Conservation (phyloP, 2,797 vertebrate genomes). For the Nyctibius grandis region DNA sequence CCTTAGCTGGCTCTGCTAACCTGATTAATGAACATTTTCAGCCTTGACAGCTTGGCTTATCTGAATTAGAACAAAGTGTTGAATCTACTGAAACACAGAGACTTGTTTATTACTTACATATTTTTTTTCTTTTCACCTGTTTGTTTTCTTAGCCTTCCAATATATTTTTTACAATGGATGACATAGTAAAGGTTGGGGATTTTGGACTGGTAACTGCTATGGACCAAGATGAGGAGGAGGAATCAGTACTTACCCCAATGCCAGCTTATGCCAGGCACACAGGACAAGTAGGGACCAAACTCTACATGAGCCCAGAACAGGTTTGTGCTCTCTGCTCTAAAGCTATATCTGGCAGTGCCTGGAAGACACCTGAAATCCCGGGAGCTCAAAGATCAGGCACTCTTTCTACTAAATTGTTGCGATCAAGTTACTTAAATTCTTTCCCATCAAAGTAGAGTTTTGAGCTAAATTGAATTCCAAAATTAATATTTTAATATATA, state of each 20-base stretch:
- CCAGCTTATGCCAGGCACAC: constrained; percentile 93
- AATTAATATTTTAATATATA: background rate
- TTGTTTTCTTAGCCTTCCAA: constrained; percentile 88
- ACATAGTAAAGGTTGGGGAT: constrained; percentile 97
- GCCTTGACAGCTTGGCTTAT: background rate
- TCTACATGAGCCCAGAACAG: constrained; percentile 99
- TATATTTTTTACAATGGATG: constrained; percentile 98
- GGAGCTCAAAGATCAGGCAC: background rate
- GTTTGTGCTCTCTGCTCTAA: constrained; percentile 65
- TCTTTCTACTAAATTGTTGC: background rate
- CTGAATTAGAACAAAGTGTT: background rate
- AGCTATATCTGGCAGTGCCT: background rate
- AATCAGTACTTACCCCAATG: constrained; percentile 86
- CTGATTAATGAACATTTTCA: background rate
- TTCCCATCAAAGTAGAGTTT: background rate
- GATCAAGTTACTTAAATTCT: background rate
- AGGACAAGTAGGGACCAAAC: constrained; percentile 97
- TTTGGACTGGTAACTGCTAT: constrained; percentile 97
- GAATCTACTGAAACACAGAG: background rate
- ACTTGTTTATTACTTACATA: background rate
- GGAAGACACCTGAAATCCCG: background rate
- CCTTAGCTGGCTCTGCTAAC: background rate
- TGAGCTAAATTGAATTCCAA: background rate
- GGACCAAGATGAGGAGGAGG: constrained; percentile 97
- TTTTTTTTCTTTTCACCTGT: background rate